Percentiles rank a stretch among this genome's conserved stretches.
Evolutionary conservation across 2,888 invertebrate genomes (phyloP).

Genomic region (Anthophora plumipes): DNA sequence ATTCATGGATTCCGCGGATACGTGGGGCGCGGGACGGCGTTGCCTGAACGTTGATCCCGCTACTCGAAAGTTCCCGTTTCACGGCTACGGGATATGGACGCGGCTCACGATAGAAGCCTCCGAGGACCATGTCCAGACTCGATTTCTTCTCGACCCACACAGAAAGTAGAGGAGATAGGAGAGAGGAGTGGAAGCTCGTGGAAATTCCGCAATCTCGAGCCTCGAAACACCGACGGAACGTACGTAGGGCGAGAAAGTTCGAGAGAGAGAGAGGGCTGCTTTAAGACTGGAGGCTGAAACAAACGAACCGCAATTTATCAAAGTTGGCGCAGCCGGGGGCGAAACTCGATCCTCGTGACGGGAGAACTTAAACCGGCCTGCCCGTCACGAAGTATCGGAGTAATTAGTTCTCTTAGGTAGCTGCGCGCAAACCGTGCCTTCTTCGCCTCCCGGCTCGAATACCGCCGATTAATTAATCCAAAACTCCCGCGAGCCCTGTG

Average conservation of each 20-base stretch:
- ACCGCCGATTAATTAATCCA: constrained; percentile 63
- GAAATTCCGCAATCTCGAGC: constrained; percentile 6
- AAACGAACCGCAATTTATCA: constrained; percentile 66
- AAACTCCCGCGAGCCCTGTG: constrained; percentile 24
- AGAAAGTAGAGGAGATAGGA: too few species aligned
- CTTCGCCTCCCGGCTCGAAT: constrained; percentile 30
- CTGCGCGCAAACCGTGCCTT: constrained; percentile 54
- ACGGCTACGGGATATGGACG: not conserved
- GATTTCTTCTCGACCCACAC: too few species aligned
- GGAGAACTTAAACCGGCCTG: constrained; percentile 57
- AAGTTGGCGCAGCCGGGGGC: constrained; percentile 59
- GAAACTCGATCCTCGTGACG: constrained; percentile 43
- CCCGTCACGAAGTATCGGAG: constrained; percentile 61
- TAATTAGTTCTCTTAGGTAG: constrained; percentile 66
- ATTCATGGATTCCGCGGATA: constrained; percentile 40
- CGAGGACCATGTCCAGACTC: too few species aligned
- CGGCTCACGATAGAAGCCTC: too few species aligned
- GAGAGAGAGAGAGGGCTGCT: too few species aligned
- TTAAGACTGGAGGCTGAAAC: constrained; percentile 44
- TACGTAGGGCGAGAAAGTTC: too few species aligned
- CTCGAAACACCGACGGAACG: constrained; percentile 39
- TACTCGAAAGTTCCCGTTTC: not conserved
- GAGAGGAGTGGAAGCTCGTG: not conserved
- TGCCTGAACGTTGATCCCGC: not conserved
- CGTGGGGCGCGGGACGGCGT: not conserved